Conservation (phyloP, 2,113 vertebrate species). For the Prunella fulvescens region DNA sequence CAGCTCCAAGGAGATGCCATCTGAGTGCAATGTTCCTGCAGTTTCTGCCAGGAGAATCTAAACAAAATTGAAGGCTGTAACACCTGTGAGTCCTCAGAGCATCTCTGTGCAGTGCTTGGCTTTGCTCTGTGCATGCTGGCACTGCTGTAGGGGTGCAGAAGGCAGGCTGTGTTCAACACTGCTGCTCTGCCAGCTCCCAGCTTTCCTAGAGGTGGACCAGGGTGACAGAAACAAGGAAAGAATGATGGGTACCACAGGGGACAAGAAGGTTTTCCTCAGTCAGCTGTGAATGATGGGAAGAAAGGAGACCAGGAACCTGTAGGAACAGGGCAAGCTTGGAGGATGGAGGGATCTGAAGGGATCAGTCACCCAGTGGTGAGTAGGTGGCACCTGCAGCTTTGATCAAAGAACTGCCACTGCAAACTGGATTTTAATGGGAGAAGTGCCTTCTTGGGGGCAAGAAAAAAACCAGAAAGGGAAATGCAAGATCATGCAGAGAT, state of each 20-base stretch:
- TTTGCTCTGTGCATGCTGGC: background rate
- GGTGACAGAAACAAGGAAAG: background rate
- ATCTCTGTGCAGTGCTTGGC: background rate
- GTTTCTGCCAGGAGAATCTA: background rate
- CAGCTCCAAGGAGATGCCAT: background rate
- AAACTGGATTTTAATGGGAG: background rate
- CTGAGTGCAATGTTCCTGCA: background rate
- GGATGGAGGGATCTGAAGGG: background rate
- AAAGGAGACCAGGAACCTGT: rapidly evolving
- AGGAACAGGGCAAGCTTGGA: background rate
- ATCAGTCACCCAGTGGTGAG: background rate
- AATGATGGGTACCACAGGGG: background rate
- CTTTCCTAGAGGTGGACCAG: background rate
- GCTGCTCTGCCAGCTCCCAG: background rate
- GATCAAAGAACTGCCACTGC: background rate
- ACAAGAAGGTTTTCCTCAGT: background rate
- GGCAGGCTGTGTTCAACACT: background rate
- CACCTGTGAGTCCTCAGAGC: background rate
- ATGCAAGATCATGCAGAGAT: background rate
- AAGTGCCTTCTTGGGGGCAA: background rate
- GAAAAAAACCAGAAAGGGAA: background rate
- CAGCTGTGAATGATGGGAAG: background rate
- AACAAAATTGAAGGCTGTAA: background rate
- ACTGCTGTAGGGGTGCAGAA: background rate
- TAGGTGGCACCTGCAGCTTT: background rate